Evolutionary conservation across 2,797 vertebrate genomes (phyloP).

Genomic region (Vultur gryphus): DNA sequence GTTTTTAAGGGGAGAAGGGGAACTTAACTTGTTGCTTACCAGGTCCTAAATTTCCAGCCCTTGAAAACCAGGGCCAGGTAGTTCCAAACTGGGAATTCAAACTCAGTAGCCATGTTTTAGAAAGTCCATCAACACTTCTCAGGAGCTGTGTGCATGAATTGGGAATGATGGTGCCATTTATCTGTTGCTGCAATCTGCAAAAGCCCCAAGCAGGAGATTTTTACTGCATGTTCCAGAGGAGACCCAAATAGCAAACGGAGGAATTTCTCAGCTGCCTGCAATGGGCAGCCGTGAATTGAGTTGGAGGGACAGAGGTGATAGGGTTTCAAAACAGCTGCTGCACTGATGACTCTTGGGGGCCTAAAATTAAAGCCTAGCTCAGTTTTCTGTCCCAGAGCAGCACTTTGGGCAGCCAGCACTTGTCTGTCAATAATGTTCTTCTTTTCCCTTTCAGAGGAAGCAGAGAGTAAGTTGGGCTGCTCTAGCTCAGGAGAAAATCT

Average conservation of each 20-base stretch:
- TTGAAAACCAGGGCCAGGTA: background rate
- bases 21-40: background rate
- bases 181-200: background rate
- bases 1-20: background rate
- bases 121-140: background rate
- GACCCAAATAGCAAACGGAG: background rate
- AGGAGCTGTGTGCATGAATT: background rate
- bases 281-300: background rate
- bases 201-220: background rate
- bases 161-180: background rate
- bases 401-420: background rate
- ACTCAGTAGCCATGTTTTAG: background rate
- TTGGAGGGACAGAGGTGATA: background rate
- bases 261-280: slow-evolving; percentile 29
- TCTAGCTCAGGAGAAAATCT: background rate
- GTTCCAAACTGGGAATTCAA: background rate
- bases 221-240: background rate
- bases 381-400: slow-evolving; percentile 23
- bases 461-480: background rate
- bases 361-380: slow-evolving; percentile 49
- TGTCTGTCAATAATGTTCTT: slow-evolving; percentile 12
- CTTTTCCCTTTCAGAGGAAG: background rate
- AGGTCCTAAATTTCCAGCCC: background rate
- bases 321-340: slow-evolving; percentile 59
- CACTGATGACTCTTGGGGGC: background rate